Percentiles rank a stretch among this genome's conserved stretches.
Evolutionary conservation across 2,113 vertebrate genomes (phyloP).

Genomic region (Halichoerus grypus): DNA sequence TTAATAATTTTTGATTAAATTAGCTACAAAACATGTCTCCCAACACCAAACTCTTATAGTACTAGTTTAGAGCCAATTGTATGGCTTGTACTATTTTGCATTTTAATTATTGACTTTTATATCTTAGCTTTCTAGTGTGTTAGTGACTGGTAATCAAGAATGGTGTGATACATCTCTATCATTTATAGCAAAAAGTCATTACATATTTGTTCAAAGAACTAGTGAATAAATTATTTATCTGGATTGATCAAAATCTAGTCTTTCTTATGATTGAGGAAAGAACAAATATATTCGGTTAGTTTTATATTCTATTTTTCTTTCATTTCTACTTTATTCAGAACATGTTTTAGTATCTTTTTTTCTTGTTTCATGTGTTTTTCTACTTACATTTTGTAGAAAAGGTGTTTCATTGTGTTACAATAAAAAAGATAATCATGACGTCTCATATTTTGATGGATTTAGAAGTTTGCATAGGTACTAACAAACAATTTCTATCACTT

Average conservation of each 20-base stretch:
- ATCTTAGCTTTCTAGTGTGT: not conserved
- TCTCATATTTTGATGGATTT: not conserved
- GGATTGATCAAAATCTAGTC: not conserved
- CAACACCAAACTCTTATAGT: not conserved
- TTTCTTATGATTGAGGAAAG: not conserved
- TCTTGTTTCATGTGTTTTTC: not conserved
- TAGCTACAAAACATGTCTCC: not conserved
- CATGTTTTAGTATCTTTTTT: not conserved
- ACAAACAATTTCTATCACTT: not conserved
- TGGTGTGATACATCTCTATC: not conserved
- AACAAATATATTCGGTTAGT: not conserved
- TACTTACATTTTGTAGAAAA: not conserved
- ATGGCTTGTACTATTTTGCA: not conserved
- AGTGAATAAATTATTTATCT: not conserved
- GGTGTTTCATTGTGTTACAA: not conserved
- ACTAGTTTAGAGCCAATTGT: not conserved
- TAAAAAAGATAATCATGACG: not conserved
- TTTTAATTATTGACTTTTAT: not conserved
- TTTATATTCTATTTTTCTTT: not conserved
- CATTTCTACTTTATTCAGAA: not conserved
- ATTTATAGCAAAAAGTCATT: not conserved
- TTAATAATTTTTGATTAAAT: not conserved
- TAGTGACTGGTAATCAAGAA: not conserved
- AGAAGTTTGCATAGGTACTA: not conserved
- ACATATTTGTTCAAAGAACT: not conserved